phyloP scores from a whole-genome alignment of 2,113 vertebrate genomes.

The Muntiacus muntjak region DNA sequence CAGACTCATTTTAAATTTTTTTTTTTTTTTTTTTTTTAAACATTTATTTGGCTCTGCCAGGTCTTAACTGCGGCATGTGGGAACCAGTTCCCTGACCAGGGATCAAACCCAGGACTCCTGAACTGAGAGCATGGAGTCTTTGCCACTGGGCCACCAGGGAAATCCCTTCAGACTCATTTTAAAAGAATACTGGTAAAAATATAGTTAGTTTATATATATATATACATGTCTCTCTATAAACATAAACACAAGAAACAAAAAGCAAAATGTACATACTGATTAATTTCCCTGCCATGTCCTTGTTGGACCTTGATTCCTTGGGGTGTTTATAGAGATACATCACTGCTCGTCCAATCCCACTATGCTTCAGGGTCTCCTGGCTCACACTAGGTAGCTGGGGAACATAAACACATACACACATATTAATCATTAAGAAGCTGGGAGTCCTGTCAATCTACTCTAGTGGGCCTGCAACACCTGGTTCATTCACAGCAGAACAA shows the following conservation, averaged over 20 bases:
- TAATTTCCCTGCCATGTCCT: slow-evolving; percentile 96
- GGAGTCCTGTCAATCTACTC: not conserved
- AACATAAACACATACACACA: slow-evolving; percentile 38
- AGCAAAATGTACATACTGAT: slow-evolving; percentile 88
- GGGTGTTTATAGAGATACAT: slow-evolving; percentile 99
- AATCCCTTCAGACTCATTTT: slow-evolving; percentile 20
- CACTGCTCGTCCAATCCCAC: slow-evolving; percentile 95
- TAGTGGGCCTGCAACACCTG: not conserved
- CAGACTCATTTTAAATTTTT: slow-evolving; percentile 29
- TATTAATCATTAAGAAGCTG: slow-evolving; percentile 28
- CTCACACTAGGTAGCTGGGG: slow-evolving; percentile 95
- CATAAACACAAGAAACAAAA: slow-evolving; percentile 25
- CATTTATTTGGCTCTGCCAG: no score
- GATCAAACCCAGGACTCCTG: no score
- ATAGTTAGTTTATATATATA: not conserved
- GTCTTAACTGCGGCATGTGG: no score
- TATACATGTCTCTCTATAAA: not conserved
- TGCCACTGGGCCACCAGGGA: no score
- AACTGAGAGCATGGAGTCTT: no score
- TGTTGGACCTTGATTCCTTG: slow-evolving; percentile 95
- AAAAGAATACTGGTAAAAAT: not conserved
- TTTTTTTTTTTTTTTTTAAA: no score
- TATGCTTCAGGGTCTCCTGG: slow-evolving; percentile 98
- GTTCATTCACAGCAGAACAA: not conserved
- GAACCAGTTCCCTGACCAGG: no score